Conservation (phyloP, 2,888 invertebrate species). For the Athalia circularis region DNA sequence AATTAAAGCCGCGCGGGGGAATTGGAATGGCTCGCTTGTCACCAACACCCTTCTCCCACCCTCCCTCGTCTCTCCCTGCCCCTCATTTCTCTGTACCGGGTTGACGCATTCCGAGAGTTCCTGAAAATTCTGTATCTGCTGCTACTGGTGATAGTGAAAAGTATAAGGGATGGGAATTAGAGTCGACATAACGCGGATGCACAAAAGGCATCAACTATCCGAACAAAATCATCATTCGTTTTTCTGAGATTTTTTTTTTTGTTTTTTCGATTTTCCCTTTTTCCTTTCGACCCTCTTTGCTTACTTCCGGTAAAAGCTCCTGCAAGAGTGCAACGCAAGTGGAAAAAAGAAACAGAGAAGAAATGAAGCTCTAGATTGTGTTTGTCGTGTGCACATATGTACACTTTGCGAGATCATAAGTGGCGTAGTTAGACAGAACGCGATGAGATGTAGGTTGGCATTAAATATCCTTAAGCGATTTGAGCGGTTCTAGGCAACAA, state of each 20-base stretch:
- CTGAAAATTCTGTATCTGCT: too few relatives aligned
- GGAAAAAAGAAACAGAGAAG: neutral
- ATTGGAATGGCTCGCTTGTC: constrained; percentile 8
- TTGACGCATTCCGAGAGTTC: too few relatives aligned
- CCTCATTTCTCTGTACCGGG: neutral
- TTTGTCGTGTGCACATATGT: too few relatives aligned
- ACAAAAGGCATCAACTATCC: too few relatives aligned
- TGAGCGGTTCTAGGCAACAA: too few relatives aligned
- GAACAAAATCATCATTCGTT: too few relatives aligned
- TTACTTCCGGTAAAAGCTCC: neutral
- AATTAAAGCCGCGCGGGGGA: constrained; percentile 22
- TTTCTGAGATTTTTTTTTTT: neutral
- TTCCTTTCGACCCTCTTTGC: neutral
- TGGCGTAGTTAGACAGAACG: too few relatives aligned
- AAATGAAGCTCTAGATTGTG: neutral
- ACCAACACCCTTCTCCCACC: neutral
- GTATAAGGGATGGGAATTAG: neutral
- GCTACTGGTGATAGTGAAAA: neutral
- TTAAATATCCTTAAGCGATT: too few relatives aligned
- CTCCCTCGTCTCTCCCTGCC: neutral
- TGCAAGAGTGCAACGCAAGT: neutral
- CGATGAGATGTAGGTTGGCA: too few relatives aligned
- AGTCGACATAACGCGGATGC: too few relatives aligned
- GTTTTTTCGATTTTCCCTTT: neutral
- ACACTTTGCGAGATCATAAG: too few relatives aligned